Evolutionary conservation across 2,888 invertebrate genomes (phyloP).

Genomic region (Limnephilus marmoratus): DNA sequence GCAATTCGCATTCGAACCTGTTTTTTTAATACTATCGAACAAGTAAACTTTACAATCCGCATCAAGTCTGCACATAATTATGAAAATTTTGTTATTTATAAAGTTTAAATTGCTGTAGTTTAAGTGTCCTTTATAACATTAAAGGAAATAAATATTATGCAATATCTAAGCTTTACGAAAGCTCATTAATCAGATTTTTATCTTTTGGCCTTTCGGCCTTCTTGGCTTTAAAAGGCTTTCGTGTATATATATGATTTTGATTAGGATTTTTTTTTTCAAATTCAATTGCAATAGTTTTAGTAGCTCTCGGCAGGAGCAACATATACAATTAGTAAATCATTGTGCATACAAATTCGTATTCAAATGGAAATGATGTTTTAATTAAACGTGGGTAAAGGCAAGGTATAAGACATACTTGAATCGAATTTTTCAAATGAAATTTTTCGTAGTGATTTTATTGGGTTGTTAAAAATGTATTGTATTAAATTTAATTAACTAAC

Average conservation of each 20-base stretch:
- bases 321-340: too few species aligned
- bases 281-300: too few species aligned
- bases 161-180: neutral
- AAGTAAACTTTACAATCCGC: neutral
- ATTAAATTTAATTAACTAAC: too few species aligned
- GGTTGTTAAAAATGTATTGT: too few species aligned
- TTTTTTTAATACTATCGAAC: slow-evolving; percentile 2
- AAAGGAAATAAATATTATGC: neutral
- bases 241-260: neutral
- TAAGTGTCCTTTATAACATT: neutral
- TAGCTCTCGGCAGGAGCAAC: too few species aligned
- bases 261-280: neutral
- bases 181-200: neutral
- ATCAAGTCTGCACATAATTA: neutral
- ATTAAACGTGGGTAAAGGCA: too few species aligned
- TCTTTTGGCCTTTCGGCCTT: too few species aligned
- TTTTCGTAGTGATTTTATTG: too few species aligned
- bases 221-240: neutral
- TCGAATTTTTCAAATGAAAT: too few species aligned
- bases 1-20: neutral
- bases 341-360: too few species aligned
- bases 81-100: slow-evolving; percentile 5
- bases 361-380: too few species aligned
- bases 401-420: too few species aligned
- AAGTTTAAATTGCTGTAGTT: neutral